These are phyloP conservation scores for Anneissia japonica DNA, from an alignment of 35 echinoderm and acorn worm genomes.

Conservation along the genomic window DNA sequence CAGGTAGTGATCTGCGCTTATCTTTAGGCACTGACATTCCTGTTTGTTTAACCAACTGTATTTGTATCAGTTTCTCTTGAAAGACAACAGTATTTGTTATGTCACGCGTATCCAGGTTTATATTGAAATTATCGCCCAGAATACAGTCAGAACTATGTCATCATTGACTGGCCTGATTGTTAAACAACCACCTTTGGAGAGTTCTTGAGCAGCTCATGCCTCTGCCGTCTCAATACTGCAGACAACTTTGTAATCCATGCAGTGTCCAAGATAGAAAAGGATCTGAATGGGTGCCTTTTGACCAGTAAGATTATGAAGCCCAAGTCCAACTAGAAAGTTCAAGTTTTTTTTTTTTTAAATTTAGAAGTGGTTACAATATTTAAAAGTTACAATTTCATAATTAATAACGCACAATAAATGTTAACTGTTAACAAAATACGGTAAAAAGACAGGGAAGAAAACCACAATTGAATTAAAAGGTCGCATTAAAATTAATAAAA, in stretches of 20 bases:
- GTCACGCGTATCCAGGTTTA: constrained; percentile 2
- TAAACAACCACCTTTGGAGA: background rate
- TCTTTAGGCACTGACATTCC: background rate
- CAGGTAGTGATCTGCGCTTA: background rate
- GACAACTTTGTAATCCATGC: constrained; percentile 21
- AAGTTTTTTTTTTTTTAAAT: too few relatives aligned
- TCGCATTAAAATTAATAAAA: too few relatives aligned
- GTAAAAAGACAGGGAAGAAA: too few relatives aligned
- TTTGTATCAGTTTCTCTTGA: constrained; percentile 8
- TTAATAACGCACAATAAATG: too few relatives aligned
- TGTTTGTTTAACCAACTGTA: background rate
- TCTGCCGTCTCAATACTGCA: constrained; percentile 35
- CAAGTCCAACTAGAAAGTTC: constrained; percentile 46
- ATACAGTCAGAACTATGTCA: constrained; percentile 13
- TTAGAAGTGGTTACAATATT: too few relatives aligned
- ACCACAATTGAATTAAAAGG: too few relatives aligned
- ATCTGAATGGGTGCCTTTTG: constrained; percentile 35
- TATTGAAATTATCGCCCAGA: constrained; percentile 35
- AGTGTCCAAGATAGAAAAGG: constrained; percentile 31
- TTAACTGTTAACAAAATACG: too few relatives aligned
- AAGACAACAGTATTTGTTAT: constrained; percentile 20
- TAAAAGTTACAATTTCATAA: too few relatives aligned
- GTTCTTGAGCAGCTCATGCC: constrained; percentile 11
- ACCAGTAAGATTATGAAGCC: constrained; percentile 36
- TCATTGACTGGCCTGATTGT: constrained; percentile 4